These are phyloP conservation scores for Morelia viridis DNA, from an alignment of 2,797 vertebrate genomes.

Conservation along the genomic window DNA sequence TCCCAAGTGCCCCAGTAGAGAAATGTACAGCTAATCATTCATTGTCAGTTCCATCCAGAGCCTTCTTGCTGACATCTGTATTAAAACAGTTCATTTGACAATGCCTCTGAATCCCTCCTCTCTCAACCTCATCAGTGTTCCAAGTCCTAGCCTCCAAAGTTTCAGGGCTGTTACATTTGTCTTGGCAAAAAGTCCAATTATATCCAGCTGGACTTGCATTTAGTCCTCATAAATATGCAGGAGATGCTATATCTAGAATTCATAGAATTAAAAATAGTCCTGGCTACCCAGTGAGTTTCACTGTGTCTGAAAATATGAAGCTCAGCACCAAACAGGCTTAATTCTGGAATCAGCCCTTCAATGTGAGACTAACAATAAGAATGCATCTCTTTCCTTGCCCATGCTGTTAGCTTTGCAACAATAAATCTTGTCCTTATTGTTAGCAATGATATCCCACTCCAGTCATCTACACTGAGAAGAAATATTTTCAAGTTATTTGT, in stretches of 20 bases:
- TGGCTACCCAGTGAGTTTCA: too few relatives aligned
- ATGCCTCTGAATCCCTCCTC: background rate
- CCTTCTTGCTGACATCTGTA: background rate
- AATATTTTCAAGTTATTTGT: background rate
- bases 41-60: background rate
- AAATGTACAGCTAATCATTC: background rate
- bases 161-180: background rate
- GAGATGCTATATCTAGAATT: background rate
- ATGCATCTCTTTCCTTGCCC: background rate
- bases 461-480: background rate
- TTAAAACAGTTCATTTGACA: background rate
- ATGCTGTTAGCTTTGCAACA: background rate
- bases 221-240: background rate
- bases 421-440: background rate
- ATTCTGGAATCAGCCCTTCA: background rate
- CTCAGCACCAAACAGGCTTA: background rate
- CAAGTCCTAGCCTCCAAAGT: background rate
- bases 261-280: background rate
- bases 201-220: background rate
- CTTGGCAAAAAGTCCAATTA: background rate
- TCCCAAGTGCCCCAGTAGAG: background rate
- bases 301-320: background rate
- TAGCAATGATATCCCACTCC: background rate
- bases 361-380: background rate
- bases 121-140: background rate